Evolutionary conservation across 2,797 vertebrate genomes (phyloP).

Genomic region (Phalloptychus januarius): DNA sequence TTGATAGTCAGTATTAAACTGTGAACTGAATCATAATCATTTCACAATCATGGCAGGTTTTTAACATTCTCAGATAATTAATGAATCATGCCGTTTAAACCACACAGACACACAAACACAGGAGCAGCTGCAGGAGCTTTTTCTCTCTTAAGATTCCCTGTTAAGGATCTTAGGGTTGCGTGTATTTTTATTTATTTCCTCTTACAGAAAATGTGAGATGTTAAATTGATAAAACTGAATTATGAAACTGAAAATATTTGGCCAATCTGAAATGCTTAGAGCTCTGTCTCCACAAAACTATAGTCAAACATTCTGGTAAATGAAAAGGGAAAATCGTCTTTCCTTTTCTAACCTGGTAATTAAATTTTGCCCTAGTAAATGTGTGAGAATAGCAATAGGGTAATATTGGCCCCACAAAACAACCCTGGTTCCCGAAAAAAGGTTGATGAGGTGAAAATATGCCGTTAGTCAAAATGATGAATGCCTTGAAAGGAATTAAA

Average conservation of each 20-base stretch:
- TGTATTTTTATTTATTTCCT: neutral
- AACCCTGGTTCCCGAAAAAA: neutral
- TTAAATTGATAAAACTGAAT: neutral
- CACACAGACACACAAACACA: neutral
- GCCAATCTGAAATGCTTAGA: neutral
- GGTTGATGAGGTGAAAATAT: neutral
- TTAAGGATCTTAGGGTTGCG: neutral
- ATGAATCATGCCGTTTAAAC: neutral
- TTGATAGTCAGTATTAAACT: neutral
- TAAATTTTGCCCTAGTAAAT: neutral
- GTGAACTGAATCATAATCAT: neutral
- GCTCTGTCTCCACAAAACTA: neutral
- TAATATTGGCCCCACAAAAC: neutral
- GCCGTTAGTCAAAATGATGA: neutral
- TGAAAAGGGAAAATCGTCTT: neutral
- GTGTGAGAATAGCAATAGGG: neutral
- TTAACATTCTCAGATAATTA: neutral
- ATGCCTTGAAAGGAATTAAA: neutral
- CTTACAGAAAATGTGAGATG: neutral
- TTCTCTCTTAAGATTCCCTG: neutral
- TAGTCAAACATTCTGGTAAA: neutral
- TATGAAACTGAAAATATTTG: neutral
- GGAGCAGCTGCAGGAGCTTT: neutral
- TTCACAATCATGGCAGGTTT: neutral
- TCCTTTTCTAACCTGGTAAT: neutral